phyloP scores from a whole-genome alignment of 2,797 vertebrate species.

The Sebastolobus altivelis region DNA sequence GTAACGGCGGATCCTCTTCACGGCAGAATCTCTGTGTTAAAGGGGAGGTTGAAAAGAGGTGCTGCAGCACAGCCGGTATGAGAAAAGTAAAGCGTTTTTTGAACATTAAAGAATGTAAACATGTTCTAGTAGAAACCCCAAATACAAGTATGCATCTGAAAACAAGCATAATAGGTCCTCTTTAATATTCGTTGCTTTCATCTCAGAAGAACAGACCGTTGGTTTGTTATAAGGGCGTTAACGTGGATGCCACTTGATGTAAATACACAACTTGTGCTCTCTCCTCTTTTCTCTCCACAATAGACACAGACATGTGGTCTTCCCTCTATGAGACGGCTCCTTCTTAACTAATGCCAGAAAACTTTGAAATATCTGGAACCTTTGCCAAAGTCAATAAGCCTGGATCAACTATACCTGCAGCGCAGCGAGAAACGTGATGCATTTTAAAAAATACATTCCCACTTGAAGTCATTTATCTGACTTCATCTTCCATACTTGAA shows the following conservation, averaged over 20 bases:
- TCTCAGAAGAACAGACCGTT: not conserved
- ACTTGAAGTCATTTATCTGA: conserved; percentile 5
- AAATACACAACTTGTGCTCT: not conserved
- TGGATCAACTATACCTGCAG: conserved; percentile 64
- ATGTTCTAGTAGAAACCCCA: too few relatives aligned
- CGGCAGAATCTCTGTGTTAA: too few relatives aligned
- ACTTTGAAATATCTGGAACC: conserved; percentile 58
- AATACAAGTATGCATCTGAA: too few relatives aligned
- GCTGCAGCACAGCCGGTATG: too few relatives aligned
- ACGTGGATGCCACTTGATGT: conserved; percentile 15
- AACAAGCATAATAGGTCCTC: too few relatives aligned
- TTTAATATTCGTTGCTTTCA: conserved; percentile 8
- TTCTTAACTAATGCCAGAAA: conserved; percentile 64
- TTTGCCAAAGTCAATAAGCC: conserved; percentile 68
- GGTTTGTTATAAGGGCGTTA: conserved; percentile 20
- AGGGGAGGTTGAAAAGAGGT: too few relatives aligned
- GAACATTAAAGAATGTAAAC: too few relatives aligned
- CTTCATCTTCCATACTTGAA: not conserved
- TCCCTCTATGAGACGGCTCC: conserved; percentile 36
- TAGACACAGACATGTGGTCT: conserved; percentile 51
- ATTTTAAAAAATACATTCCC: conserved; percentile 1
- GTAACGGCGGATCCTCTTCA: too few relatives aligned
- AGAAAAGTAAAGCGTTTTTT: too few relatives aligned
- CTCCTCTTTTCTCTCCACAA: conserved; percentile 19
- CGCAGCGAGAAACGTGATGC: conserved; percentile 37